phyloP scores from a whole-genome alignment of 2,113 vertebrate species.

The Artemisiospiza belli region DNA sequence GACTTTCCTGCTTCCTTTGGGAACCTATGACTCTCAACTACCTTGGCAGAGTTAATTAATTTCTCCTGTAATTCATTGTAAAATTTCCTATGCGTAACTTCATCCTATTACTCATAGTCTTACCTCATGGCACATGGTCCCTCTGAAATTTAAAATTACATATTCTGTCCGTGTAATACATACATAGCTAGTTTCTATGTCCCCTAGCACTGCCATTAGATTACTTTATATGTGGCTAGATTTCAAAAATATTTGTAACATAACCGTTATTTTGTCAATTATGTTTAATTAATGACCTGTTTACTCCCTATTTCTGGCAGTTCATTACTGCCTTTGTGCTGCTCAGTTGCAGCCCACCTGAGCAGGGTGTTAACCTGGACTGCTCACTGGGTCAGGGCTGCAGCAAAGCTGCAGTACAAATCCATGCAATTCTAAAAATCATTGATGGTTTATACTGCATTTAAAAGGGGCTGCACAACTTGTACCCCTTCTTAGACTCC shows the following conservation, averaged over 20 bases:
- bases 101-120: slow-evolving; percentile 50
- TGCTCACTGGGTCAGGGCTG: neutral
- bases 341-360: neutral
- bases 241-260: neutral
- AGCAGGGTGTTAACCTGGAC: neutral
- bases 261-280: neutral
- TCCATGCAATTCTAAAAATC: neutral
- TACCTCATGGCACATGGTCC: slow-evolving; percentile 1
- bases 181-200: neutral
- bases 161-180: neutral
- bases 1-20: slow-evolving; percentile 22
- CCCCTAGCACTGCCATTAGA: neutral
- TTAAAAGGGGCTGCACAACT: neutral
- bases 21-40: neutral
- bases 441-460: neutral
- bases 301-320: neutral
- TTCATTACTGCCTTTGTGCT: neutral
- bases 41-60: slow-evolving; percentile 6
- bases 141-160: slow-evolving; percentile 14
- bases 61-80: slow-evolving; percentile 38
- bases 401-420: neutral
- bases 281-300: neutral
- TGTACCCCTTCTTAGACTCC: neutral
- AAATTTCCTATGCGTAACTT: slow-evolving; percentile 35
- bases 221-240: neutral